Base-by-base conservation (phyloP, 2,888 invertebrate genomes). In the Micoletzkya japonica region DNA sequence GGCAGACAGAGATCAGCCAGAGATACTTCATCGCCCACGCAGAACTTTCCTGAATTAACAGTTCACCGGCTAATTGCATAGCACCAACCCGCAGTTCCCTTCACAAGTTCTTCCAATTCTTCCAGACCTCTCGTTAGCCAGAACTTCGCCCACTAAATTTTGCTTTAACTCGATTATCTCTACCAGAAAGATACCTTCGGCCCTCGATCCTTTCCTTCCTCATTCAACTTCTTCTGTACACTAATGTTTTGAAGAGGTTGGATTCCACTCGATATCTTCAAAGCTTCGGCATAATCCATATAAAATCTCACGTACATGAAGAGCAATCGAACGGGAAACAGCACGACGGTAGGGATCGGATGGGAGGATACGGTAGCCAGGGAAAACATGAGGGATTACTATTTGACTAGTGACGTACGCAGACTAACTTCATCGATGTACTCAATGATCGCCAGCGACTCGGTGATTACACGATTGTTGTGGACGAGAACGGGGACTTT, bases 241-340 rank as follows among this genome's bases (percentile, higher is more conserved):
- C 91, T 90, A 56, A 94, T 88, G 88, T 97, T 97, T 87, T 97
- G 97, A 50, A 97, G 87, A 0, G 97, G 97, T 87, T 98, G 97
- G 81, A 96, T 95, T 54, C 95, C 95, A 30, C 94, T 92, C 30
- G 92, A 91, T 83, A 98, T 94, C 76, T 81, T 56, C 30, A 76
- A 63, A 1, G 32, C 3, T 63, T 44, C 28, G 3, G 17, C 2
- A 39, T 26, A 39, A 14, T 6, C 14, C 17, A 44, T n/a, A 24
- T 60, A 24, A 60, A 2, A n/a, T n/a, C 28, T 37, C 20, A 56
- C 68, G 44, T 60, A 83, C 82, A 70, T 78, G 76, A 10, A 81
- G 74, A 37, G 82, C 80, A 49, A 85, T 72, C 4, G 81, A 74
- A 36, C 85, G 74, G 17, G 94, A 95, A 90, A 93, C 92, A 14